Conservation (phyloP, 2,797 vertebrate species). For the Fratercula arctica region DNA sequence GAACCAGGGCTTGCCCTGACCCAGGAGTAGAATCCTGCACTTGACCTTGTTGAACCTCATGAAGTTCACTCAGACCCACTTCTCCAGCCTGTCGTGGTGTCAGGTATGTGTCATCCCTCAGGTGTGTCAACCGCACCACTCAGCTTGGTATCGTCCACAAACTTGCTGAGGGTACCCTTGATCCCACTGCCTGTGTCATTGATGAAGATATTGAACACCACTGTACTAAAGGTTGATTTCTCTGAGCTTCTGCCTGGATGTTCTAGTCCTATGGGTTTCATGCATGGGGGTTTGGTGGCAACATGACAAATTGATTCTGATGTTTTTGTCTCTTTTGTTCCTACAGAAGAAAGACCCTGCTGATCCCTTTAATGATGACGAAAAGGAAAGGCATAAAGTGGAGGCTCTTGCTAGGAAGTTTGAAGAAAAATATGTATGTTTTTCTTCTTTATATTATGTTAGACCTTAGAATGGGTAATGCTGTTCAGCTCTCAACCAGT, state of each 20-base stretch:
- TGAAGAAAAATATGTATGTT: conserved; percentile 89
- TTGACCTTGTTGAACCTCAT: background rate
- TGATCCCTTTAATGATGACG: conserved; percentile 77
- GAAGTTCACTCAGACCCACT: background rate
- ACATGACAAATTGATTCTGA: background rate
- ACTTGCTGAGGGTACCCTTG: background rate
- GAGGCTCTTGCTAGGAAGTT: conserved; percentile 82
- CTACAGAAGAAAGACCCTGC: conserved; percentile 71
- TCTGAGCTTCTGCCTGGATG: background rate
- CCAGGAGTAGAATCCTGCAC: background rate
- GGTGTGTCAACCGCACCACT: accelerated
- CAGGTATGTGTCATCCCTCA: background rate
- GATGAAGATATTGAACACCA: background rate
- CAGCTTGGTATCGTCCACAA: background rate
- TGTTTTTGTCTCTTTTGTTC: conserved; percentile 16
- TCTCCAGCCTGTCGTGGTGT: background rate
- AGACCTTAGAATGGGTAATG: background rate
- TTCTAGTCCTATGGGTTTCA: background rate
- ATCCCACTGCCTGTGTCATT: accelerated
- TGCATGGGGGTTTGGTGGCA: background rate
- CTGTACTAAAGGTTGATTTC: background rate
- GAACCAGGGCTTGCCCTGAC: accelerated
- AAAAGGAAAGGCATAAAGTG: conserved; percentile 80
- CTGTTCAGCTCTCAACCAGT: background rate
- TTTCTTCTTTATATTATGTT: background rate